Conservation (phyloP, 2,113 vertebrate genomes). For the Rhombomys opimus region DNA sequence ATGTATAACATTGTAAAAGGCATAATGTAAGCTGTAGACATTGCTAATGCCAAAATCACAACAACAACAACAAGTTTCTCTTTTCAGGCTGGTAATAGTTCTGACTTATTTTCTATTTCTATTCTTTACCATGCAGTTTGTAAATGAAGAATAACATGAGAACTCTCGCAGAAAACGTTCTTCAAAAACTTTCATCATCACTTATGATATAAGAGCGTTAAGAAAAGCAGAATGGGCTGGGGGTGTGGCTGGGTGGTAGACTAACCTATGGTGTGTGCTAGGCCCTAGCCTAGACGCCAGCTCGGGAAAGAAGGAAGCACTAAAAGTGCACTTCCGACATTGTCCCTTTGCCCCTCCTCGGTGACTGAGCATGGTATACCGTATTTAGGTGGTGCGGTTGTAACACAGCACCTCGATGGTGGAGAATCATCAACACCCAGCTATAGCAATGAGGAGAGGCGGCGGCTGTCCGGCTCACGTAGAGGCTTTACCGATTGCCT, state of each 20-base stretch:
- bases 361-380: not conserved
- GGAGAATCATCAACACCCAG: not conserved
- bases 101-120: not conserved
- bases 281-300: not conserved
- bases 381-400: not conserved
- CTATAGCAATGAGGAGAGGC: not conserved
- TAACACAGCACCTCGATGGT: not conserved
- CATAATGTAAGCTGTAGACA: not conserved
- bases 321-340: not conserved
- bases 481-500: not conserved
- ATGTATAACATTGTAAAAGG: not conserved
- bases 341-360: not conserved
- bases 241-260: not conserved
- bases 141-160: constrained; percentile 30
- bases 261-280: too few species aligned
- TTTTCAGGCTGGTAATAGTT: not conserved
- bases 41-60: constrained; percentile 15
- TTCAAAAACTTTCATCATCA: not conserved
- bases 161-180: not conserved
- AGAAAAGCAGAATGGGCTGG: not conserved
- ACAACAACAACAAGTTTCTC: not conserved
- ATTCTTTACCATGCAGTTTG: not conserved
- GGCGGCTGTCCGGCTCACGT: not conserved
- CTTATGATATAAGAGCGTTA: not conserved
- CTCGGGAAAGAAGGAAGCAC: not conserved